A percentile compares a stretch with the other conserved stretches of the same genome.
Evolutionary conservation across 2,888 invertebrate genomes (phyloP).

Genomic region (Heliconius ethilla): DNA sequence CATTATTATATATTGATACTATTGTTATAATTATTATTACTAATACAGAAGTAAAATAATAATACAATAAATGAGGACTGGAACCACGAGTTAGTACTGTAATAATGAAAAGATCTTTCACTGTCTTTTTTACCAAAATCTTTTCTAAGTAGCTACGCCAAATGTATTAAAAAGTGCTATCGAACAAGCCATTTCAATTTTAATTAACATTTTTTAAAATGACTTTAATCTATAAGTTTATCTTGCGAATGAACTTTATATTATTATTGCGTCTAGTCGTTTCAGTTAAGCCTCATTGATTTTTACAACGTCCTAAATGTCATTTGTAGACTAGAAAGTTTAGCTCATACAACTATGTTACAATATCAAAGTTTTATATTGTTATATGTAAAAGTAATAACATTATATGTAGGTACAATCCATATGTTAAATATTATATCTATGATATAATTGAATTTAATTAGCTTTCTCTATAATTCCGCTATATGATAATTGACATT

Average conservation of each 20-base stretch:
- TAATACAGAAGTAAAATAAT: too few species aligned
- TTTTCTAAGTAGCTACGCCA: not conserved
- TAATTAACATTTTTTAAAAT: not conserved
- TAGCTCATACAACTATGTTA: conserved; percentile 8
- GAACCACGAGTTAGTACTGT: too few species aligned
- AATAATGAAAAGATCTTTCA: not conserved
- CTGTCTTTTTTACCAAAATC: not conserved
- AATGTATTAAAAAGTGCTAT: not conserved
- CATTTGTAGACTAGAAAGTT: conserved; percentile 49
- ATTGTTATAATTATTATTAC: too few species aligned
- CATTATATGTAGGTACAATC: too few species aligned
- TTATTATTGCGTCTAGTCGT: conserved; percentile 55
- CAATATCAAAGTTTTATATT: not conserved
- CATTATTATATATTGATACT: too few species aligned
- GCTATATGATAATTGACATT: not conserved
- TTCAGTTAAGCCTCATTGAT: conserved; percentile 53
- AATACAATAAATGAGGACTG: too few species aligned
- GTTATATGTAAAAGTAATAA: not conserved
- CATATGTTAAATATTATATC: not conserved
- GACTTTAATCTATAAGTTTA: conserved; percentile 8
- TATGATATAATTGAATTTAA: too few species aligned
- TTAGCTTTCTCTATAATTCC: too few species aligned
- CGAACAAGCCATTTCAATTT: not conserved
- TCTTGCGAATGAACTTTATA: conserved; percentile 29
- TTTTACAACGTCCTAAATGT: conserved; percentile 50